A percentile compares a stretch with the other conserved stretches of the same genome.
Conservation (phyloP, 2,797 vertebrate species). For the Chiropotes sagulatus region DNA sequence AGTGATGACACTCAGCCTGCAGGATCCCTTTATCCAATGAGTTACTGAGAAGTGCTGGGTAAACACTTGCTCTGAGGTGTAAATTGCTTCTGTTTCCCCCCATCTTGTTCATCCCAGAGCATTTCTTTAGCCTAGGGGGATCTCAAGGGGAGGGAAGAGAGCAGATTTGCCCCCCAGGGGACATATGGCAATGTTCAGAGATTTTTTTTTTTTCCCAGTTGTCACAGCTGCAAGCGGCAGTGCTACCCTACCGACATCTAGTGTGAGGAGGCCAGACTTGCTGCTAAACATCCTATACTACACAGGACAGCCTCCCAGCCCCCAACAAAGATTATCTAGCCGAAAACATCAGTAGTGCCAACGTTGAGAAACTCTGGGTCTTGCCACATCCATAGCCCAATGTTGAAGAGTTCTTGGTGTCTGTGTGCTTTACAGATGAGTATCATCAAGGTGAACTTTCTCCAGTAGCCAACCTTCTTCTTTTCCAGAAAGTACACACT, state of each 20-base stretch:
- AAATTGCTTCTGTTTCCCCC: background rate
- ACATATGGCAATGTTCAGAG: background rate
- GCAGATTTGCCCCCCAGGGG: background rate
- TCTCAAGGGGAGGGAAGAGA: background rate
- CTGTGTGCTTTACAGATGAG: background rate
- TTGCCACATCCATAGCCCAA: rapidly evolving
- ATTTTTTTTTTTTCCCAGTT: background rate
- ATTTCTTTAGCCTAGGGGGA: background rate
- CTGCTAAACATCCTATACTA: background rate
- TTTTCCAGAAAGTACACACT: background rate
- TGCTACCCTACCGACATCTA: no score
- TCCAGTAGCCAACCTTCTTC: background rate
- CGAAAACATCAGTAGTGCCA: background rate
- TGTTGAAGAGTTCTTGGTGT: background rate
- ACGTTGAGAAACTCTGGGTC: background rate
- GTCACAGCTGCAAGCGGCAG: background rate
- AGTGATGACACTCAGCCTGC: background rate
- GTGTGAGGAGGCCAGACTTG: no score
- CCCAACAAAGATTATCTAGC: no score
- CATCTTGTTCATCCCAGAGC: background rate
- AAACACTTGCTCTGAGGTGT: background rate
- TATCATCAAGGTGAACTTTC: constrained; percentile 20
- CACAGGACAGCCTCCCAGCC: background rate
- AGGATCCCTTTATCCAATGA: background rate
- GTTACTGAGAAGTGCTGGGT: background rate